Conservation (phyloP, 2,888 invertebrate genomes). For the Calliphora vomitoria region DNA sequence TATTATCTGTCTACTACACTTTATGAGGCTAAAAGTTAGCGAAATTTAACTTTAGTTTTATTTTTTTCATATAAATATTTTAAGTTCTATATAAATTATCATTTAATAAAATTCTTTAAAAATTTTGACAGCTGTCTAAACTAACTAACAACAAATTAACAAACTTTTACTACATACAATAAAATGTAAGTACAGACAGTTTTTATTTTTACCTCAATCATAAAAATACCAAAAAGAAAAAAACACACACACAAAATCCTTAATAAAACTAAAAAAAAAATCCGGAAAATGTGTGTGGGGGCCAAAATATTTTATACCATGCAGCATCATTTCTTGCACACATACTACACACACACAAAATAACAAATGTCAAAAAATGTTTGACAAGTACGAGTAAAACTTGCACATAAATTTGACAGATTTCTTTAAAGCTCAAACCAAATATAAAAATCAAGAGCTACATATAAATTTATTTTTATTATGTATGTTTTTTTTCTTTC, state of each 20-base stretch:
- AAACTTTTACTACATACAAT: slow-evolving; percentile 27
- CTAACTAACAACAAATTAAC: slow-evolving; percentile 40
- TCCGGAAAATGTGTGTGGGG: background rate
- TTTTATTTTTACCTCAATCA: slow-evolving; percentile 42
- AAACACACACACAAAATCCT: slow-evolving; percentile 44
- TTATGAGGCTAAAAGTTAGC: too few species aligned
- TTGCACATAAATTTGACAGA: slow-evolving; percentile 26
- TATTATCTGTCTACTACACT: too few species aligned
- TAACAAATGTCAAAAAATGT: slow-evolving; percentile 16
- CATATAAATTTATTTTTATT: background rate
- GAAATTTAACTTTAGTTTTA: too few species aligned
- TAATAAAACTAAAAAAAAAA: slow-evolving; percentile 19
- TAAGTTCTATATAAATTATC: background rate
- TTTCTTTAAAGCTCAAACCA: slow-evolving; percentile 12
- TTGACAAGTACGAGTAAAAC: slow-evolving; percentile 41
- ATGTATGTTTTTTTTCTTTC: background rate
- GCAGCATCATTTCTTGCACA: background rate
- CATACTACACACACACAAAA: background rate
- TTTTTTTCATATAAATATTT: background rate
- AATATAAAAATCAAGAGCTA: background rate
- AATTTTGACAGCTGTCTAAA: slow-evolving; percentile 58
- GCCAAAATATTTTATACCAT: background rate
- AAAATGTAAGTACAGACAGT: background rate
- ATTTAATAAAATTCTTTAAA: slow-evolving; percentile 20
- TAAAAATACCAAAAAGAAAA: slow-evolving; percentile 1